Base-by-base conservation (phyloP, 2,888 invertebrate genomes). In the Tenthredo mesomela region DNA sequence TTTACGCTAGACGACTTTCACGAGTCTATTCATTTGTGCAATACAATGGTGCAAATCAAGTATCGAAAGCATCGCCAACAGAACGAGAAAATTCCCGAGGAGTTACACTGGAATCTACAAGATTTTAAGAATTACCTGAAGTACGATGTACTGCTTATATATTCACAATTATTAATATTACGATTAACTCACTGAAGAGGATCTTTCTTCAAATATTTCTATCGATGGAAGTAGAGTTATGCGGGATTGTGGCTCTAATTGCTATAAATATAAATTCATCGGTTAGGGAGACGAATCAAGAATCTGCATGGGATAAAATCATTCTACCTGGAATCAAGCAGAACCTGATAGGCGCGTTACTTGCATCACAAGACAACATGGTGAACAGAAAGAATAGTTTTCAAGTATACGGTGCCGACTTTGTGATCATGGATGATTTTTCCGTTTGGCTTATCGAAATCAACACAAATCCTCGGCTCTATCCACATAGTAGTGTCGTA, bases 401-500 rank as follows among this genome's bases (percentile, higher is more conserved):
- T 91, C 95, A 95, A 90, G 90, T 95, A 73, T 95, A 94, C 89
- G 95, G 95, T 85, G 95, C 95, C 29, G 95, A 95, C 90, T 95
- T 95, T 88, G 95, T 95, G 94, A 89, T 95, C 18, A 94, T 94
- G 1, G 93, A 95, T 84, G 94, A 95, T 88, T 93, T 91, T 77
- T 89, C 90, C 40, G 95, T 95, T 1, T 95, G 95, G 94, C 92
- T 95, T 50, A 95, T 95, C 78, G 95, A 95, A 90, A 95, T 95
- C 88, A 95, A 95, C 90, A 94, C 94, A 33, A 94, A 94, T 87
- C 95, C 95, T 0, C 92, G 94, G 92, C 94, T 95, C 94, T 93
- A 94, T 71, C 92, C 94, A 29, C 94, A 94, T 82, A 95, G 95
- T 1, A 93, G 93, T 75, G 94, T 95, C 43, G 61, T 80, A 12